Percentiles rank a stretch among this genome's conserved stretches.
phyloP scores from a whole-genome alignment of 1,140 invertebrate species.

The Leguminivora glycinivorella region DNA sequence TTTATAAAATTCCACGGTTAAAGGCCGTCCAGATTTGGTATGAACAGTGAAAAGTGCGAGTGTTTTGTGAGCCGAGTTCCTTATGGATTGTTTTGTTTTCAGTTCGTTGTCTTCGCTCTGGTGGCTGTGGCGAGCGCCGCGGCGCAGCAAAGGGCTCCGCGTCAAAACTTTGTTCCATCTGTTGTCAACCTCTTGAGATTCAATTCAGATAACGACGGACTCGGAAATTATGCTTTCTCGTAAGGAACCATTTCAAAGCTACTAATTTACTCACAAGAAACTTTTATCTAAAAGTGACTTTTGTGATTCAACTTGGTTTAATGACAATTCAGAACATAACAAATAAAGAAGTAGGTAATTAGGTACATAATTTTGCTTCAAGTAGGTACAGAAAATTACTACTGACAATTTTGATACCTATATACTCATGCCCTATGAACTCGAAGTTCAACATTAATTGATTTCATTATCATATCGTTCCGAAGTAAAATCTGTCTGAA shows the following conservation, averaged over 20 bases:
- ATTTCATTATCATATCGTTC: too few species aligned
- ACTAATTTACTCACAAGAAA: neutral
- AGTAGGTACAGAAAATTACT: too few species aligned
- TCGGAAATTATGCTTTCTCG: conserved; percentile 39
- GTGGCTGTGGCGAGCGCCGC: conserved; percentile 29
- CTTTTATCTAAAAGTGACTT: too few species aligned
- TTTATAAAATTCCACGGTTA: neutral
- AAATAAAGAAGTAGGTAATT: too few species aligned
- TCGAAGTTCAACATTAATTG: too few species aligned
- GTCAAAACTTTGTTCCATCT: neutral
- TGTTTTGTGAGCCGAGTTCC: neutral
- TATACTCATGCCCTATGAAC: too few species aligned
- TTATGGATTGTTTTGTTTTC: conserved; percentile 21
- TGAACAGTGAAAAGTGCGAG: neutral
- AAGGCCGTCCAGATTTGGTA: neutral
- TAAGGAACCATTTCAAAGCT: conserved; percentile 31
- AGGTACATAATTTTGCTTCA: too few species aligned
- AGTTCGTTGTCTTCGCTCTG: conserved; percentile 32
- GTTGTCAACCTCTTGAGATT: conserved; percentile 47
- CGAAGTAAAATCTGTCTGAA: too few species aligned
- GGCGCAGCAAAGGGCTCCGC: conserved; percentile 4
- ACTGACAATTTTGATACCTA: too few species aligned
- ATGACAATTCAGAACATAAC: too few species aligned
- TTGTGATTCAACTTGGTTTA: too few species aligned
- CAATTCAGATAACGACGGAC: conserved; percentile 41